Evolutionary conservation across 1,140 invertebrate genomes (phyloP).

Genomic region (Calliopsis andreniformis): DNA sequence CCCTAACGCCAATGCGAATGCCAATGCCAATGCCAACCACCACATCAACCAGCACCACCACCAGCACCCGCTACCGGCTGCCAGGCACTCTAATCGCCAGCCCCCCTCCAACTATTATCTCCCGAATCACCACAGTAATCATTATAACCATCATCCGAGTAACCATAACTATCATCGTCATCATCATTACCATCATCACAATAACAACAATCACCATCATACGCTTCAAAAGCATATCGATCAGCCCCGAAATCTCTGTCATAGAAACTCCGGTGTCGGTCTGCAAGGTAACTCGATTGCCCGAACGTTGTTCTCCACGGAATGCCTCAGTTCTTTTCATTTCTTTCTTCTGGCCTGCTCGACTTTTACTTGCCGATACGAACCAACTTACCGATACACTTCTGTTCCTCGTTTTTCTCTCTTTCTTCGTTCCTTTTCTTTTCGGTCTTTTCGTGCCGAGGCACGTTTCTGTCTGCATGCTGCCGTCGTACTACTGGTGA

Average conservation of each 20-base stretch:
- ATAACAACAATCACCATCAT: conserved; percentile 81
- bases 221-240: conserved; percentile 83
- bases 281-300: conserved; percentile 84
- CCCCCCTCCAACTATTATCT: conserved; percentile 78
- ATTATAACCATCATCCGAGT: conserved; percentile 79
- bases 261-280: conserved; percentile 85
- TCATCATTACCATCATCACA: conserved; percentile 80
- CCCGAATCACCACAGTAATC: conserved; percentile 80
- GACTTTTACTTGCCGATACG: conserved; percentile 14
- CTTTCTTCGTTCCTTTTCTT: not conserved
- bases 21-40: conserved; percentile 82
- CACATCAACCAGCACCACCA: conserved; percentile 82
- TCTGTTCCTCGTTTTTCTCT: not conserved
- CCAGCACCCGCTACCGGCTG: conserved; percentile 81
- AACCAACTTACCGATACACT: not conserved
- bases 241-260: conserved; percentile 83
- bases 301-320: conserved; percentile 64
- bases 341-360: conserved; percentile 14
- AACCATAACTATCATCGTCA: conserved; percentile 80
- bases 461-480: not conserved
- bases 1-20: conserved; percentile 85
- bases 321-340: conserved; percentile 56
- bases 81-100: conserved; percentile 79
- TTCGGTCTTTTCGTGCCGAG: not conserved
- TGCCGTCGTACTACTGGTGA: not conserved